Base-by-base conservation (phyloP, 2,888 invertebrate species). In the Cactoblastis cactorum region DNA sequence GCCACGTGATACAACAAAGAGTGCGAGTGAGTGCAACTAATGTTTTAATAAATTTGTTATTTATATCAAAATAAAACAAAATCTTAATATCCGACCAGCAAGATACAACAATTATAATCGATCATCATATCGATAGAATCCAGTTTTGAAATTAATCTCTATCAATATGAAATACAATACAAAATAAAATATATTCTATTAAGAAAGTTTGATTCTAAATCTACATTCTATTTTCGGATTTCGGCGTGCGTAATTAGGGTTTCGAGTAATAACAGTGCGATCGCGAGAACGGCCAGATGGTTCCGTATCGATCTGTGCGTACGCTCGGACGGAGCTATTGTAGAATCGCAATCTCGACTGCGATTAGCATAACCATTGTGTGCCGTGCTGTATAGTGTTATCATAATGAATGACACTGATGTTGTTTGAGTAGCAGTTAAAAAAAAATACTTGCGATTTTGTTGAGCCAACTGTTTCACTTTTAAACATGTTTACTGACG, bases 321-420 rank as follows among this genome's bases (percentile, higher is more conserved):
- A 60, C 64, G 61, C 65, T 66, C 69, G 65, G 66, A 55, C 63
- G 64, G 62, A 61, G 65, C 72, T 73, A 74, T 79, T 83, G 80
- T 80, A 79, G 74, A 77, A 82, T 83, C 79, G 73, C 74, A 79
- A 84, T 84, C 83, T 80, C 79, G 61, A 65, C 71, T 56, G 62
- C 69, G 80, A 86, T 87, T 87, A 86, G 69, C 87, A 87, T 87
- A 86, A 57, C 78, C 71, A 85, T 85, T 85, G 85, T 63, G 65
- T 58, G 65, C 67, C 12, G 32, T 22, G 67, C 64, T 61, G 67
- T 68, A 68, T 56, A 57, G 74, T 77, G 78, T 75, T 77, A 68
- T 67, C 67, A 57, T 59, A 82, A 83, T 80, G 80, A 64, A 59
- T 70, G 72, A 74, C 73, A 71, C 69, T 59, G 56, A 49, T 33